Percentiles rank a stretch among this genome's conserved stretches.
Evolutionary conservation across 2,888 invertebrate genomes (phyloP).

Genomic region (Terebella lapidaria): DNA sequence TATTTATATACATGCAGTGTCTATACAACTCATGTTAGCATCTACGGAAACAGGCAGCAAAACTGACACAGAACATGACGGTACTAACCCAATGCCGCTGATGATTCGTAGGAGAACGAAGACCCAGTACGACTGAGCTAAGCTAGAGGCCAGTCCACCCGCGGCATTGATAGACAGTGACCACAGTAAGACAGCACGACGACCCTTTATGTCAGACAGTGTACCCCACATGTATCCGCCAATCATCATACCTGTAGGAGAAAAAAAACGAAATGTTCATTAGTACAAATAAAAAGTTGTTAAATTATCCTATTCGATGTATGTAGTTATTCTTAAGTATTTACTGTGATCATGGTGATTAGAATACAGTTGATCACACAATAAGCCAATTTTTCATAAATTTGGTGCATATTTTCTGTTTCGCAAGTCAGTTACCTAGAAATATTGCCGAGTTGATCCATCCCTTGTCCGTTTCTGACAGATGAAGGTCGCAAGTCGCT

Average conservation of each 20-base stretch:
- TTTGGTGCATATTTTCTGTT: too few species aligned
- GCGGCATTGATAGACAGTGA: constrained; percentile 85
- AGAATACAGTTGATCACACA: too few species aligned
- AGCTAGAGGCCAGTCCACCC: constrained; percentile 84
- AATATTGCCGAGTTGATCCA: constrained; percentile 74
- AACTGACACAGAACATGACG: too few species aligned
- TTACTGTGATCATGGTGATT: too few species aligned
- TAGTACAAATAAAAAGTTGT: too few species aligned
- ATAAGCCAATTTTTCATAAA: too few species aligned
- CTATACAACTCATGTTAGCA: too few species aligned
- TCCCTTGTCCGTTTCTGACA: constrained; percentile 80
- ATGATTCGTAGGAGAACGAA: constrained; percentile 87
- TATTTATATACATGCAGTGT: too few species aligned
- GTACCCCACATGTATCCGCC: constrained; percentile 91
- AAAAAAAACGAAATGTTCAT: neutral
- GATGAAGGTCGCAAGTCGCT: constrained; percentile 84
- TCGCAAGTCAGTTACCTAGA: constrained; percentile 59
- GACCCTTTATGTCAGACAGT: constrained; percentile 80
- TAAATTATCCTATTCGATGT: too few species aligned
- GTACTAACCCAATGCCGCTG: constrained; percentile 86
- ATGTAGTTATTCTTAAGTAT: too few species aligned
- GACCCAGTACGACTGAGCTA: constrained; percentile 79
- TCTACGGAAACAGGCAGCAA: too few species aligned
- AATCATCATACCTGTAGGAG: constrained; percentile 75
- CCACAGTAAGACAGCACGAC: constrained; percentile 80